Base-by-base conservation (phyloP, 2,797 vertebrate species). In the Coranthus polyacanthus region DNA sequence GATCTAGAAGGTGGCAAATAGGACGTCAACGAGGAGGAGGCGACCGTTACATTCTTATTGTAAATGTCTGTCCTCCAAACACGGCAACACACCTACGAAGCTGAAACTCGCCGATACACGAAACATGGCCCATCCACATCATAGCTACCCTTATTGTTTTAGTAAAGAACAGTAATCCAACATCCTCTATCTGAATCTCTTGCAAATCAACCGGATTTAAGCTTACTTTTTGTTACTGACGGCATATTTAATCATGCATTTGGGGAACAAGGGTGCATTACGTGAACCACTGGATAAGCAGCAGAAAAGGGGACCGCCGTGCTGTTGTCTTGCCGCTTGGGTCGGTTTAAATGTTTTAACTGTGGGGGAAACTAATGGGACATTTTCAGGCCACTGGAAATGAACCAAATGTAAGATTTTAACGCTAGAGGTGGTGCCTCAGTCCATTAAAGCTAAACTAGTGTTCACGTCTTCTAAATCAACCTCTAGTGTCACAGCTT, bases 401-500 rank as follows among this genome's bases (percentile, higher is more conserved):
- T 37, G 2, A 50, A 47, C 5, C n/a, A 9, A 24, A 41, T 52
- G 52, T 17, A 43, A 41, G 32, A 9, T 44, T 36, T 79, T 15
- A n/a, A 12, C 21, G 12, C 69, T 17, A 57, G 56, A 10, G 36
- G 49, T 8, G 38, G 13, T 13, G 16, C 64, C 20, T 46, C 37
- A 6, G 38, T 43, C 24, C n/a, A 0, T 22, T 58, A 68, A 38
- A 50, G 37, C 53, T 68, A 59, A 68, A 49, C 67, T 69, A 72
- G 56, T 60, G 70, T 72, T 46, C 5, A 26, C 7, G n/a, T 57
- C 57, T 43, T 54, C 47, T 52, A 50, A 8, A 63, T 54, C 22
- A 43, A 66, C 75, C 43, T 65, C 26, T 58, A 44, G 78, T 65
- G 74, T 79, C 81, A 85, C 79, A 86, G 85, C 75, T 83, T 87